Conservation (phyloP, 2,797 vertebrate genomes). For the Florisuga fusca region DNA sequence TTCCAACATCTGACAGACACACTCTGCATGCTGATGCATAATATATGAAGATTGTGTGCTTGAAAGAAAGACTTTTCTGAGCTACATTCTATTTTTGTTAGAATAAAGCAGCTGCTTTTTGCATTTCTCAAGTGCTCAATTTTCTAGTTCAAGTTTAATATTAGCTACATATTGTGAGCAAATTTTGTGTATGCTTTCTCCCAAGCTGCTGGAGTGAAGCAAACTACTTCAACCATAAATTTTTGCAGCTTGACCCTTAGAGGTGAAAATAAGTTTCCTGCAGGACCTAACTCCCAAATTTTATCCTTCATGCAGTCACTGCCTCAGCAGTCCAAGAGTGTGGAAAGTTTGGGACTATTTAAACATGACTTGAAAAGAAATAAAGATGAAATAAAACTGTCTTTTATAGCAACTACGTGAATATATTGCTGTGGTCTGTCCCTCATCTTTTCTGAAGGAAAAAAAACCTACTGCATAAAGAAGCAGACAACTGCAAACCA, state of each 20-base stretch:
- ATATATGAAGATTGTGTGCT: constrained; percentile 53
- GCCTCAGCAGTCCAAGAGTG: background rate
- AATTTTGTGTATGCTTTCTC: constrained; percentile 1
- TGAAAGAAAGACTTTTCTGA: constrained; percentile 64
- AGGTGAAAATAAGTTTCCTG: background rate
- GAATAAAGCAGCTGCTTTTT: constrained; percentile 70
- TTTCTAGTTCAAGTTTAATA: constrained; percentile 34
- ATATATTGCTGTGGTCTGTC: background rate
- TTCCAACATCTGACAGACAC: constrained; percentile 71
- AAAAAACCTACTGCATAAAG: background rate
- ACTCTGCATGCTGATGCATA: constrained; percentile 62
- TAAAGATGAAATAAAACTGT: background rate
- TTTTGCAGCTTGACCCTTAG: background rate
- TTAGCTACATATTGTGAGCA: background rate
- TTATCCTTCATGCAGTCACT: background rate
- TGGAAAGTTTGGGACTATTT: background rate
- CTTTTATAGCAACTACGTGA: background rate
- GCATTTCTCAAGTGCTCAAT: constrained; percentile 49
- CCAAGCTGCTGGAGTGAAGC: background rate
- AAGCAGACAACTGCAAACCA: background rate
- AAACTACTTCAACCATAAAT: background rate
- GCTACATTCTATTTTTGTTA: constrained; percentile 63
- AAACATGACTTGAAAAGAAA: background rate
- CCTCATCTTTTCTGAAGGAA: background rate
- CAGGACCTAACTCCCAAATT: background rate